phyloP scores from a whole-genome alignment of 1,140 invertebrate species.

The Temnothorax curvispinosus region DNA sequence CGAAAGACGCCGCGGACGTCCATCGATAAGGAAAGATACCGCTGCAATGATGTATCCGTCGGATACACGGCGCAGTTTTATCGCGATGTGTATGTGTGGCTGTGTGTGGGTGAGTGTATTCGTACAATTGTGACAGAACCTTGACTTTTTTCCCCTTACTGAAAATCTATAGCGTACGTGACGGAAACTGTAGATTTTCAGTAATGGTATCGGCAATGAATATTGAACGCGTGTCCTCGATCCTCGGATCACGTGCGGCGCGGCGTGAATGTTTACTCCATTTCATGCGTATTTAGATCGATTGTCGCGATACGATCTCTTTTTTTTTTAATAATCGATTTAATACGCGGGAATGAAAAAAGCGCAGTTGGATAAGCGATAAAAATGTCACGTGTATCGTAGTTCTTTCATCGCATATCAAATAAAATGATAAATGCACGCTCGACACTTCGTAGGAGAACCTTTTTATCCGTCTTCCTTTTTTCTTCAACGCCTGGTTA shows the following conservation, averaged over 20 bases:
- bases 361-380: not conserved
- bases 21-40: not conserved
- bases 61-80: not conserved
- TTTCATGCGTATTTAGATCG: not conserved
- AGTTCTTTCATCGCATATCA: not conserved
- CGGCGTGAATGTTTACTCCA: not conserved
- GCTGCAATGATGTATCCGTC: not conserved
- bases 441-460: not conserved
- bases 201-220: no score
- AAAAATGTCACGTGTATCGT: not conserved
- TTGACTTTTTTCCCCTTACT: not conserved
- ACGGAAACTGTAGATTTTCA: no score
- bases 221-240: no score
- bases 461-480: not conserved
- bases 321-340: not conserved
- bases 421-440: not conserved
- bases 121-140: not conserved
- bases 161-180: no score
- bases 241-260: not conserved
- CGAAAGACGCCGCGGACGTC: not conserved
- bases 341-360: not conserved
- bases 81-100: not conserved
- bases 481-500: not conserved
- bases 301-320: not conserved
- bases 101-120: not conserved